Evolutionary conservation across 2,797 vertebrate species (phyloP).

Genomic region (Setipinna tenuifilis): DNA sequence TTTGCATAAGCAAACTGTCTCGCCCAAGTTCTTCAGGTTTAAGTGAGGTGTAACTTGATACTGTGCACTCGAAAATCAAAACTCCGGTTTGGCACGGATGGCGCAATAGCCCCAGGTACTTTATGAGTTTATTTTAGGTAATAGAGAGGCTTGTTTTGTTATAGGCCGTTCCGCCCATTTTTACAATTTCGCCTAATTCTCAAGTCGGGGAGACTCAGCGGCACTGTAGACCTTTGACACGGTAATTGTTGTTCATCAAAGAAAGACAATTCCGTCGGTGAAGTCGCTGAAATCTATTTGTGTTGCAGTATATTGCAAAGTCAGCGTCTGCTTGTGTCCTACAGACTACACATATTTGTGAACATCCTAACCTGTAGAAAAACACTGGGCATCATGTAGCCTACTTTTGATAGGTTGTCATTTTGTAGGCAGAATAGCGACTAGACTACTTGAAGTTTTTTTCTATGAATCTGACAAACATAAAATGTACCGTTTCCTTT

Average conservation of each 20-base stretch:
- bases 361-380: background rate
- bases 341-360: background rate
- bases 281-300: background rate
- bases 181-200: constrained; percentile 80
- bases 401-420: background rate
- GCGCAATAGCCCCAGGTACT: constrained; percentile 84
- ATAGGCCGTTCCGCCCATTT: constrained; percentile 75
- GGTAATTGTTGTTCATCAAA: constrained; percentile 38
- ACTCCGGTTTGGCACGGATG: constrained; percentile 72
- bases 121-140: constrained; percentile 92
- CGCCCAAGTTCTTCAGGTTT: constrained; percentile 71
- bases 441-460: background rate
- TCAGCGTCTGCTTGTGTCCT: background rate
- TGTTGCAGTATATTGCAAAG: background rate
- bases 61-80: constrained; percentile 68
- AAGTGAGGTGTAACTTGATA: constrained; percentile 70
- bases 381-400: background rate
- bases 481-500: background rate
- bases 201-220: constrained; percentile 71
- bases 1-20: constrained; percentile 66
- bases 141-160: constrained; percentile 90
- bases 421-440: background rate
- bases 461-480: background rate
- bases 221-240: constrained; percentile 76
- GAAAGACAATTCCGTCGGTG: background rate